These are phyloP conservation scores for Vandiemenella viatica DNA, from an alignment of 2,888 invertebrate species.

Conservation along the genomic window DNA sequence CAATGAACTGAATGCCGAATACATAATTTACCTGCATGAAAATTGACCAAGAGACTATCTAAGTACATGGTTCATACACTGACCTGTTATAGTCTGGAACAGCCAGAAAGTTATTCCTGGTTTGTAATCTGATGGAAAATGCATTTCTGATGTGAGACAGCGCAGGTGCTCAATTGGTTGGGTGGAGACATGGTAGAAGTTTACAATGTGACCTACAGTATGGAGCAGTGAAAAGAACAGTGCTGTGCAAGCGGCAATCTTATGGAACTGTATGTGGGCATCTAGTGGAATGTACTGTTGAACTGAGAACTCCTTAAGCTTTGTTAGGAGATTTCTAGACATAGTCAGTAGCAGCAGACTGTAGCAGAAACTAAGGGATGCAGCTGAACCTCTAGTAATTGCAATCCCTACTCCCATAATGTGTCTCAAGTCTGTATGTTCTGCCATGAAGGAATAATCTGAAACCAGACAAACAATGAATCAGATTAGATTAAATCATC, in stretches of 20 bases:
- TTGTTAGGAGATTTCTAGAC: conserved; percentile 83
- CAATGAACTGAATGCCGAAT: too few species aligned
- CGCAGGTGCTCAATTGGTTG: conserved; percentile 84
- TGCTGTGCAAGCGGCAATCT: conserved; percentile 89
- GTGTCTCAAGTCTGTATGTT: conserved; percentile 84
- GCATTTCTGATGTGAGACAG: conserved; percentile 84
- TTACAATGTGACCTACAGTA: conserved; percentile 87
- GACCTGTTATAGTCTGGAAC: conserved; percentile 86
- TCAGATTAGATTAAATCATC: not conserved
- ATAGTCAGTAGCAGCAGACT: conserved; percentile 79
- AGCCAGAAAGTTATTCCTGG: conserved; percentile 92
- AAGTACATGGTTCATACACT: too few species aligned
- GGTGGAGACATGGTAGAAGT: conserved; percentile 93
- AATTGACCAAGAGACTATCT: too few species aligned
- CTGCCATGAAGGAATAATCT: conserved; percentile 93
- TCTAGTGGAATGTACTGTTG: conserved; percentile 89
- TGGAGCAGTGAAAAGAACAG: conserved; percentile 84
- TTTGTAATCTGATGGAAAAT: conserved; percentile 85
- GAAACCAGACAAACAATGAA: conserved; percentile 18
- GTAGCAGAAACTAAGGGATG: conserved; percentile 87
- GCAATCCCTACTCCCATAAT: conserved; percentile 97
- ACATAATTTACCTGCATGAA: too few species aligned
- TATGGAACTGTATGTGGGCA: conserved; percentile 92
- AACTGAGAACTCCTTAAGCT: conserved; percentile 82
- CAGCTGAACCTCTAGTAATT: conserved; percentile 86